A percentile compares a stretch with the other conserved stretches of the same genome.
Evolutionary conservation across 2,113 vertebrate genomes (phyloP).

Genomic region (Dolichotis patagonum): DNA sequence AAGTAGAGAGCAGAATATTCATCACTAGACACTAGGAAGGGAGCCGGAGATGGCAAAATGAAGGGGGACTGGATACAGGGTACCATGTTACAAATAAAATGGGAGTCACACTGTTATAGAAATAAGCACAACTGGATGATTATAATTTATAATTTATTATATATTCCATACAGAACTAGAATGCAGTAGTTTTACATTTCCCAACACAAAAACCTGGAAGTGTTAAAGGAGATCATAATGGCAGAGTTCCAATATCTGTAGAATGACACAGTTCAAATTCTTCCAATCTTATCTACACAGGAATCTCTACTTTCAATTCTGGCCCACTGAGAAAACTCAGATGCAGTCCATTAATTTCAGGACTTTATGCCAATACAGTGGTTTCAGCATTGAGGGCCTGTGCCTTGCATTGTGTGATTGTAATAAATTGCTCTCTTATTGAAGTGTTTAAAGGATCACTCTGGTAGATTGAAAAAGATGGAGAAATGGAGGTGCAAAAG

Average conservation of each 20-base stretch:
- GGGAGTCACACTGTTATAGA: not conserved
- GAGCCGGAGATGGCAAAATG: accelerated
- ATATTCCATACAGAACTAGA: no score
- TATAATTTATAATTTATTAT: not conserved
- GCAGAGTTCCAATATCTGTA: not conserved
- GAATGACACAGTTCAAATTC: not conserved
- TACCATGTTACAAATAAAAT: not conserved
- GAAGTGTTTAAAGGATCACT: not conserved
- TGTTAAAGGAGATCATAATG: not conserved
- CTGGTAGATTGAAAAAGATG: constrained; percentile 15
- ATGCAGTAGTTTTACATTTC: not conserved
- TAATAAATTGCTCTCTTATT: not conserved
- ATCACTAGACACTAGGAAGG: no score
- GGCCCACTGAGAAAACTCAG: not conserved
- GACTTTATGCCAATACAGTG: not conserved
- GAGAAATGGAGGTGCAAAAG: not conserved
- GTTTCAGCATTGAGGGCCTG: not conserved
- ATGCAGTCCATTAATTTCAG: not conserved
- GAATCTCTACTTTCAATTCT: not conserved
- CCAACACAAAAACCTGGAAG: not conserved
- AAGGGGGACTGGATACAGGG: no score
- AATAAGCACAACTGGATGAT: not conserved
- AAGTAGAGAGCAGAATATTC: not conserved
- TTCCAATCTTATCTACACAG: not conserved
- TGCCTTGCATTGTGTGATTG: not conserved